Base-by-base conservation (phyloP, 2,113 vertebrate genomes). In the Heterocephalus glaber region DNA sequence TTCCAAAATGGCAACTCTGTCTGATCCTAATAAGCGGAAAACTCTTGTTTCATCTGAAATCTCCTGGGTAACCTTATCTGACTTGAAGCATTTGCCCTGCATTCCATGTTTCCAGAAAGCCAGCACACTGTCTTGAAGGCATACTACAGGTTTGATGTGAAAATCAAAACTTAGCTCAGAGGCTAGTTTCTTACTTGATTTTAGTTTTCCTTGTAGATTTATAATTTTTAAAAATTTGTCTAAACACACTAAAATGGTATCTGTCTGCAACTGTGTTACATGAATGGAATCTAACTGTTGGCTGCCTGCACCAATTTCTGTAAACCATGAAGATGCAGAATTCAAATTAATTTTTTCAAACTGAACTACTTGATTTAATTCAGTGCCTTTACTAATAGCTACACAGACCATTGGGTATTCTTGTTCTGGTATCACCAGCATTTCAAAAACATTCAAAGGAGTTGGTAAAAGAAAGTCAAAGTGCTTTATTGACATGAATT, bases 31-130 rank as follows among this genome's bases (percentile, higher is more conserved):
- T 92, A 99, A 98, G 96, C 98, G 99, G 98, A 99, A 99, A 52
- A 99, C 99, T 97, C 99, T 98, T 97, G 99, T 99, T 87, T 99
- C 99, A 97, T 99, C 99, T 4, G 98, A 99, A 98, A 99, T 99
- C 98, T 99, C 99, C 97, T 99, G 99, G 96, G 99, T 99, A 94
- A 99, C 99, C 98, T 99, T 99, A 93, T 99, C 99, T 70, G 99
- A 99, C 97, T 99, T 99, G 98, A 99, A 99, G 99, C 99, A 99
- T 97, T 99, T 99, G 80, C 99, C 99, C 98, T 99, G 99, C 99
- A 99, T 99, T 61, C 99, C 99, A 0, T 99, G 99, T 80, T 99
- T 99, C 99, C 99, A 99, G 98, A 99, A 99, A 97, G 99, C 99
- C 98, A 99, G 97, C 80, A 99, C 99, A 10, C 99, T 99, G 98